Evolutionary conservation across 2,888 invertebrate genomes (phyloP).

Genomic region (Acanthopleura granulata): DNA sequence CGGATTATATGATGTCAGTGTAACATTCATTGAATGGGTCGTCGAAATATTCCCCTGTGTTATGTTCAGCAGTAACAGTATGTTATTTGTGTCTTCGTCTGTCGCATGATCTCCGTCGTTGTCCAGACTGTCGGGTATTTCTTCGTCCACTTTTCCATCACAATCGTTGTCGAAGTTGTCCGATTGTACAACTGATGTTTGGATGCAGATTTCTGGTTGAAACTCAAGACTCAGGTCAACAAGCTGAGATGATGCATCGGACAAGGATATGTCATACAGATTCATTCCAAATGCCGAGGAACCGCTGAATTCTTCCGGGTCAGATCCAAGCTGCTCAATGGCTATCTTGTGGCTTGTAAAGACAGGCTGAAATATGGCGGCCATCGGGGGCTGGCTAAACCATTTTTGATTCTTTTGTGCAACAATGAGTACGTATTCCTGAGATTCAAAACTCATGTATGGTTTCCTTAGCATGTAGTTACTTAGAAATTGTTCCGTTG

Average conservation of each 20-base stretch:
- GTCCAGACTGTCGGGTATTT: background rate
- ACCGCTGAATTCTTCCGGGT: too few relatives aligned
- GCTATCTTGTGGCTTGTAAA: too few relatives aligned
- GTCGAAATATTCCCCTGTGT: too few relatives aligned
- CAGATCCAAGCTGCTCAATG: too few relatives aligned
- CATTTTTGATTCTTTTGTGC: too few relatives aligned
- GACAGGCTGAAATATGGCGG: too few relatives aligned
- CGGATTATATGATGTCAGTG: too few relatives aligned
- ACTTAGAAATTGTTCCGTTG: background rate
- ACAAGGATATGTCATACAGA: background rate
- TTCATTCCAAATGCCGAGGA: background rate
- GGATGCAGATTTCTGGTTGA: background rate
- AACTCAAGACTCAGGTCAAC: background rate
- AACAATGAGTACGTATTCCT: too few relatives aligned
- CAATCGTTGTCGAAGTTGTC: background rate
- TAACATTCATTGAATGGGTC: too few relatives aligned
- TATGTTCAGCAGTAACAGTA: too few relatives aligned
- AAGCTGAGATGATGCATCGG: background rate
- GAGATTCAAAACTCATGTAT: too few relatives aligned
- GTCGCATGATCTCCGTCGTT: background rate
- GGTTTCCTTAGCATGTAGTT: background rate
- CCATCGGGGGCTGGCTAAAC: too few relatives aligned
- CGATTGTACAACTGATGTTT: background rate
- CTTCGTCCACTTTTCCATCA: background rate
- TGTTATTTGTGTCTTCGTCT: background rate